A percentile compares a stretch with the other conserved stretches of the same genome.
phyloP scores from a whole-genome alignment of 2,888 invertebrate genomes.

The Clepsis dumicolana region DNA sequence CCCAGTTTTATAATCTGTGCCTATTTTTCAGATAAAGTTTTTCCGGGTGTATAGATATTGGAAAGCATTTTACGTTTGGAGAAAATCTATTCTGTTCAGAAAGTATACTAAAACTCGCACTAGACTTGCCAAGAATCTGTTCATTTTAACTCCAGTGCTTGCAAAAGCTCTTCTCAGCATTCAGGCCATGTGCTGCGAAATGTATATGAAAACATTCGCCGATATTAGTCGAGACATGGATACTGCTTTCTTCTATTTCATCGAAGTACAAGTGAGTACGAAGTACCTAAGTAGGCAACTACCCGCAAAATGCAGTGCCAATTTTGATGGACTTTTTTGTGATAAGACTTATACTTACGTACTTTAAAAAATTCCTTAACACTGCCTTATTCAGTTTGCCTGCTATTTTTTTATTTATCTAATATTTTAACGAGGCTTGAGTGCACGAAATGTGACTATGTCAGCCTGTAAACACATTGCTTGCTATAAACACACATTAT shows the following conservation, averaged over 20 bases:
- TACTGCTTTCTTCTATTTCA: conserved; percentile 88
- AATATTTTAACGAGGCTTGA: no score
- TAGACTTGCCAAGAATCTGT: conserved; percentile 89
- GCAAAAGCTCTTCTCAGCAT: conserved; percentile 90
- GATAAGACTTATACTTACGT: no score
- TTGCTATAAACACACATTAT: no score
- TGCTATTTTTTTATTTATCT: no score
- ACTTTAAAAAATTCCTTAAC: no score
- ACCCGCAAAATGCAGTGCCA: neutral
- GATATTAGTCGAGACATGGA: conserved; percentile 83
- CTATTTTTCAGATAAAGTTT: conserved; percentile 85
- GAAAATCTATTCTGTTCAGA: conserved; percentile 89
- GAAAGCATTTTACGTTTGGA: conserved; percentile 94
- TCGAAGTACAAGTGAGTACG: conserved; percentile 88
- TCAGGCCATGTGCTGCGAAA: conserved; percentile 88
- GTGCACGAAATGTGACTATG: no score
- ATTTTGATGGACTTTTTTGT: no score
- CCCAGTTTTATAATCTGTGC: neutral
- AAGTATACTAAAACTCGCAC: conserved; percentile 88
- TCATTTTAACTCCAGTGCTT: conserved; percentile 90
- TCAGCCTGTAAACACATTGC: no score
- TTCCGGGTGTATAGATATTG: conserved; percentile 90
- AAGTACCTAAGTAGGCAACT: no score
- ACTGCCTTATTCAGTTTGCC: no score
- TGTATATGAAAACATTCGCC: conserved; percentile 88